A percentile compares a stretch with the other conserved stretches of the same genome.
phyloP scores from a whole-genome alignment of 2,797 vertebrate genomes.

The Crocodylus rhombifer region DNA sequence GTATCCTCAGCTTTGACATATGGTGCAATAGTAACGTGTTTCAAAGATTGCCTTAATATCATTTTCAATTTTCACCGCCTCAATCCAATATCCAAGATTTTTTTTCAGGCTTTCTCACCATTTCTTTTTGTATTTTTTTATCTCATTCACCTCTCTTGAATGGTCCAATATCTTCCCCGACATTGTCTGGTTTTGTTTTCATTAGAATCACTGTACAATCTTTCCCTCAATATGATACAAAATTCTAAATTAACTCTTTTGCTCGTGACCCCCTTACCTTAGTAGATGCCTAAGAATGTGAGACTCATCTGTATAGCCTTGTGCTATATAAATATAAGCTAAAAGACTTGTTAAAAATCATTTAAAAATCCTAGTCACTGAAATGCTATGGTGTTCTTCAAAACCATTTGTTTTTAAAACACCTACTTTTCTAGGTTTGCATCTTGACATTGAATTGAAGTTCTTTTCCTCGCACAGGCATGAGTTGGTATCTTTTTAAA shows the following conservation, averaged over 20 bases:
- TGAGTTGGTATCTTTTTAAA: background rate
- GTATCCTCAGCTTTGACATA: background rate
- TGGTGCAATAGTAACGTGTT: background rate
- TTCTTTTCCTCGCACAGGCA: background rate
- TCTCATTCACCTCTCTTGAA: background rate
- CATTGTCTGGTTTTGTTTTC: background rate
- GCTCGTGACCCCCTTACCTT: no score
- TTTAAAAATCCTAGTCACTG: background rate
- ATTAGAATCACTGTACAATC: background rate
- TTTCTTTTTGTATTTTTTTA: background rate
- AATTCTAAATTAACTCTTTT: background rate
- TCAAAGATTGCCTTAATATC: background rate
- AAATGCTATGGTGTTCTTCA: background rate
- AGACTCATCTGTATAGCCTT: no score
- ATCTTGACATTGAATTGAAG: background rate
- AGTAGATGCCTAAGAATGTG: no score
- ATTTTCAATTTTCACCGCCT: background rate
- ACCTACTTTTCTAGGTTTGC: background rate
- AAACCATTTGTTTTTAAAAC: background rate
- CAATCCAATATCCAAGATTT: fast-evolving
- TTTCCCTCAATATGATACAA: background rate
- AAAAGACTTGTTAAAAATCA: background rate
- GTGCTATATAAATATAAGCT: no score
- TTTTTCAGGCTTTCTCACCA: background rate
- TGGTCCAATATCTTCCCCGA: background rate